Evolutionary conservation across 2,888 invertebrate genomes (phyloP), one percentile per base, ranked within the genome.

Genomic region (Chymomyza procnemis): DNA sequence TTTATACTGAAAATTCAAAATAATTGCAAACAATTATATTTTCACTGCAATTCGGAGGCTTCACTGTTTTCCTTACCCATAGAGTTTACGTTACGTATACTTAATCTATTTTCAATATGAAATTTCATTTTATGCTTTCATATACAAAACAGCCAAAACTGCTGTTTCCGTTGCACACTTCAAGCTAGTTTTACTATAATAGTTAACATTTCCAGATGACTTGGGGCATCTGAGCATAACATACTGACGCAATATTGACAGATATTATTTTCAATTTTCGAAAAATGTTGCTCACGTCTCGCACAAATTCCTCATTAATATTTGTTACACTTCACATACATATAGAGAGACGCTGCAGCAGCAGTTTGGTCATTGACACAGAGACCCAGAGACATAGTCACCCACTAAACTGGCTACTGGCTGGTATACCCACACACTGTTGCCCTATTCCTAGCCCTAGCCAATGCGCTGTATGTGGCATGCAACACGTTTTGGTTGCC

Each of bases 301-400:
- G 73, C 78, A 78, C 78, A 80, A 80, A 73, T 82, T 74, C 80
- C 87, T 89, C 86, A 88, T 89, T 89, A 89, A 89, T 88, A 88
- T 88, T 81, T 78, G 79, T 73, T 75, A 73, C n/a, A 41, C n/a
- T n/a, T n/a, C n/a, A n/a, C n/a, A n/a, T n/a, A n/a, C n/a, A 30
- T 55, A 48, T 61, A 34, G 50, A 48, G 61, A 22, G 52, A 61
- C 64, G 46, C 57, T 66, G 71, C n/a, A 54, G 50, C 52, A 62
- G 1, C 19, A 21, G 9, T 50, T 30, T 76, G 81, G 81, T 73
- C 77, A 75, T 64, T 69, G 80, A 69, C 80, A 71, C 70, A 74
- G 62, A 67, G 64, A 70, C 69, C 73, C 69, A 75, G 54, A 67
- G 22, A 54, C 19, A 54, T 9, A 21, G 12, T 41, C 12, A 41